phyloP scores from a whole-genome alignment of 2,113 vertebrate genomes.

The Ophiodon elongatus region DNA sequence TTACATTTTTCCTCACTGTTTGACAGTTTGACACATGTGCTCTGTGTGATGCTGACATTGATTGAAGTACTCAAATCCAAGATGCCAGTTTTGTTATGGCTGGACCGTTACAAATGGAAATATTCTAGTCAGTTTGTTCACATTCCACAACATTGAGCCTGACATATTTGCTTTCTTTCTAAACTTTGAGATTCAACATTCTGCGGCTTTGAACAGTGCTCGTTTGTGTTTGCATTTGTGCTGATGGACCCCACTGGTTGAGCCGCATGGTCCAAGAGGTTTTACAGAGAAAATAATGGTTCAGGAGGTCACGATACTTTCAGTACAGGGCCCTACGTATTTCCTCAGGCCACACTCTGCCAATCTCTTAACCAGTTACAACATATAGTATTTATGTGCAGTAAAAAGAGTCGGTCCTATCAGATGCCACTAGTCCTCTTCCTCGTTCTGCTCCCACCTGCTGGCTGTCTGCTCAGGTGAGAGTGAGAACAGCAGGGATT shows the following conservation, averaged over 20 bases:
- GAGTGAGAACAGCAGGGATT: neutral
- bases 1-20: neutral
- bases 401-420: neutral
- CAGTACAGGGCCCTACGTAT: neutral
- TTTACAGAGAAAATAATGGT: neutral
- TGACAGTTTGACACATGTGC: slow-evolving; percentile 2
- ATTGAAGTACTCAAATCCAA: neutral
- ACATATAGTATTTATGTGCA: neutral
- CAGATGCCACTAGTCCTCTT: neutral
- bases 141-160: neutral
- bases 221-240: neutral
- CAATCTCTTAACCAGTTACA: neutral
- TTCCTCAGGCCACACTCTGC: neutral
- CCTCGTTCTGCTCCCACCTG: neutral
- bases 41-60: neutral
- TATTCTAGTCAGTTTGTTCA: neutral
- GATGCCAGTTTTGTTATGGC: neutral
- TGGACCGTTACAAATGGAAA: neutral
- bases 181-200: slow-evolving; percentile 2
- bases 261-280: neutral
- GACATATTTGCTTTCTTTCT: slow-evolving; percentile 23
- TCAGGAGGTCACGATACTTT: neutral
- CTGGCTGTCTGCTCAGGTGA: neutral
- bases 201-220: neutral
- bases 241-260: neutral